Conservation (phyloP, 2,113 vertebrate genomes). For the Nannospalax galili region DNA sequence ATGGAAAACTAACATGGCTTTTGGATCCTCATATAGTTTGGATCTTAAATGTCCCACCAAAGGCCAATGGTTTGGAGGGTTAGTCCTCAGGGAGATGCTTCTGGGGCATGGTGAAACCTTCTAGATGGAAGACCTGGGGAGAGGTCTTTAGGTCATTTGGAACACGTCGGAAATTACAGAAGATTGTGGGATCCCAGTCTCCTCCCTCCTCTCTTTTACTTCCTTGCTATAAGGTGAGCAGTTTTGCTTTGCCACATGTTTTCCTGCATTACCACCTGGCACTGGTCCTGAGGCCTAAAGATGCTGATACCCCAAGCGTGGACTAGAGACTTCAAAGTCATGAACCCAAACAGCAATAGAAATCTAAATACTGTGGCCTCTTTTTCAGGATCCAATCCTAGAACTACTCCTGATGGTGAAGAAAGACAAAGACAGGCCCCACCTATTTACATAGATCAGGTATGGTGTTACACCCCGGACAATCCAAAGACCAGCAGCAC, state of each 20-base stretch:
- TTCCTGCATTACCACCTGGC: not conserved
- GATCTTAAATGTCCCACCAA: not conserved
- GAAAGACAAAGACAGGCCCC: not conserved
- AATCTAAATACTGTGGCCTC: not conserved
- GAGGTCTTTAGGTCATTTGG: not conserved
- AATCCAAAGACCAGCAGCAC: not conserved
- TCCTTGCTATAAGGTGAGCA: not conserved
- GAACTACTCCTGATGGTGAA: not conserved
- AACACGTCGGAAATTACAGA: not conserved
- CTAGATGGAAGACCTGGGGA: not conserved
- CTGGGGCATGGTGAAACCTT: not conserved
- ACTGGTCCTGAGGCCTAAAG: not conserved
- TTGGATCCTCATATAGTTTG: not conserved
- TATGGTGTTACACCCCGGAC: too few species aligned
- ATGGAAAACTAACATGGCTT: not conserved
- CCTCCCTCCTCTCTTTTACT: not conserved
- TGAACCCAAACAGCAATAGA: not conserved
- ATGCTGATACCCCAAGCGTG: too few species aligned
- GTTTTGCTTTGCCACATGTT: not conserved
- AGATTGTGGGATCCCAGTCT: not conserved
- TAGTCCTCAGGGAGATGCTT: not conserved
- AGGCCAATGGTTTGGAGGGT: not conserved
- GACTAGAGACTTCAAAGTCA: not conserved
- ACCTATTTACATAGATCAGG: not conserved
- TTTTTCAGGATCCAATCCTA: not conserved